Conservation (phyloP, 1,140 invertebrate species). For the Ips typographus region DNA sequence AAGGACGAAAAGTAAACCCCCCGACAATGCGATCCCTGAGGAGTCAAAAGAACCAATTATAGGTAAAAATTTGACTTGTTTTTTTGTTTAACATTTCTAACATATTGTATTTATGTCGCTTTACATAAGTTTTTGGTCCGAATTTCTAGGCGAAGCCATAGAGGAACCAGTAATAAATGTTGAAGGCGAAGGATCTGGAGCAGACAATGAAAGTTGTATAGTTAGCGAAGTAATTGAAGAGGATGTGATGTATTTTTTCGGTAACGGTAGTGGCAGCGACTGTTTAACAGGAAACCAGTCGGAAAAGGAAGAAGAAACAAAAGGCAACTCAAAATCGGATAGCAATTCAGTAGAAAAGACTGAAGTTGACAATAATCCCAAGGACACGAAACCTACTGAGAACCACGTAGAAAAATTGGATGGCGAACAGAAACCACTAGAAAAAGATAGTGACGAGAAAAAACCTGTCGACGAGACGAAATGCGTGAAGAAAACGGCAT, state of each 20-base stretch:
- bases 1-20: neutral
- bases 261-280: slow-evolving; percentile 68
- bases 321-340: neutral
- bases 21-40: neutral
- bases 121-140: neutral
- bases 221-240: slow-evolving; percentile 71
- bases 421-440: neutral
- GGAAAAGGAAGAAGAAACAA: slow-evolving; percentile 14
- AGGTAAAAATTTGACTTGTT: slow-evolving; percentile 3
- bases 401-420: slow-evolving; percentile 9
- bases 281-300: slow-evolving; percentile 51
- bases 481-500: slow-evolving; percentile 39
- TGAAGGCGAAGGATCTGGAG: slow-evolving; percentile 71
- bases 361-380: slow-evolving; percentile 15
- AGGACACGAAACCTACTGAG: slow-evolving; percentile 6
- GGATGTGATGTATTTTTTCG: slow-evolving; percentile 71
- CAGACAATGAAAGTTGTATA: slow-evolving; percentile 51
- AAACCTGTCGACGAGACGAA: slow-evolving; percentile 29
- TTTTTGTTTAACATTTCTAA: slow-evolving; percentile 7
- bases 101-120: neutral
- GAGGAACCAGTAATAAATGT: slow-evolving; percentile 72
- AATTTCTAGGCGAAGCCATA: slow-evolving; percentile 62
- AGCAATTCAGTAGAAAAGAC: neutral
- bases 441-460: slow-evolving; percentile 1
- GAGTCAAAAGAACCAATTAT: slow-evolving; percentile 18